These are phyloP conservation scores for Styela plicata DNA, from an alignment of 23 tunicate genomes.

Conservation along the genomic window DNA sequence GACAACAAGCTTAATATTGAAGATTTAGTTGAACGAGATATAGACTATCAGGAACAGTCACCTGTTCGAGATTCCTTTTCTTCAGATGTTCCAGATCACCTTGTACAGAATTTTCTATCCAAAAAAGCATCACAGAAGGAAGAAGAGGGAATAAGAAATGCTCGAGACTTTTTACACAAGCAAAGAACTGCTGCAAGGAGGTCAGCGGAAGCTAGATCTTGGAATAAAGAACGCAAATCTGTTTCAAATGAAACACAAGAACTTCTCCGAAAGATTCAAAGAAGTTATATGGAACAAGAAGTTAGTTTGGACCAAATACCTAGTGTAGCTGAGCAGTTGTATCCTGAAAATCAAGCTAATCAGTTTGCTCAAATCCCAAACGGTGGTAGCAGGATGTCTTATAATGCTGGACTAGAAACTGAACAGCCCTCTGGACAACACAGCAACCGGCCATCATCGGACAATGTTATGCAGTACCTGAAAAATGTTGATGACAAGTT, in stretches of 20 bases:
- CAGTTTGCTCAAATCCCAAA: neutral
- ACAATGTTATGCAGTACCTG: conserved; percentile 64
- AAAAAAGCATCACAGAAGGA: conserved; percentile 58
- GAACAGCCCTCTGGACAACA: neutral
- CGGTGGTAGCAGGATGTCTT: neutral
- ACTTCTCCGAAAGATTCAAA: conserved; percentile 36
- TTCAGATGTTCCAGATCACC: neutral
- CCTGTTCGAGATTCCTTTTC: conserved; percentile 18
- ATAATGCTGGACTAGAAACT: no score
- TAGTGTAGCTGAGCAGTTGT: neutral
- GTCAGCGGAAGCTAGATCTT: conserved; percentile 36
- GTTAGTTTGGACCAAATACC: neutral
- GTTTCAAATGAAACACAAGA: conserved; percentile 47
- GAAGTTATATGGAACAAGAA: conserved; percentile 32
- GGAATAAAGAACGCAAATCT: conserved; percentile 46
- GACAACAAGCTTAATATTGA: neutral
- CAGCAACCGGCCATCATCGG: conserved; percentile 1
- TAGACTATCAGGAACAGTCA: conserved; percentile 5
- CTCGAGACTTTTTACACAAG: conserved; percentile 64
- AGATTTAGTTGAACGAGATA: neutral
- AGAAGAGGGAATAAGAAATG: conserved; percentile 51
- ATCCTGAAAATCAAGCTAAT: neutral
- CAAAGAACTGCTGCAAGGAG: conserved; percentile 50
- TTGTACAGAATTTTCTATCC: conserved; percentile 10
- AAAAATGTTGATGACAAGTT: conserved; percentile 70